These are phyloP conservation scores for Bombus sibiricus DNA, from an alignment of 1,140 invertebrate genomes.

Conservation along the genomic window DNA sequence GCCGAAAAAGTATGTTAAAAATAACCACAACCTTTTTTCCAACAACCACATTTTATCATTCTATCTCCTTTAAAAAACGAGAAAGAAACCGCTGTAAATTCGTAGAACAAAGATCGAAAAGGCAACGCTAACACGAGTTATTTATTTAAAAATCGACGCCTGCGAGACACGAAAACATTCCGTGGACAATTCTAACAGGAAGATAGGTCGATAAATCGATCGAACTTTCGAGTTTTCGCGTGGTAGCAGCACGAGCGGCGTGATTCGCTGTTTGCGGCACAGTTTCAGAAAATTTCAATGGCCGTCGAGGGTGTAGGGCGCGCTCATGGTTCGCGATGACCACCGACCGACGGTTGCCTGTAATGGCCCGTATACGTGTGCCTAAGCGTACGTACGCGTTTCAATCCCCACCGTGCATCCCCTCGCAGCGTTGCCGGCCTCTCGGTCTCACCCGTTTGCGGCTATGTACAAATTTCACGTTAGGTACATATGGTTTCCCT, in stretches of 20 bases:
- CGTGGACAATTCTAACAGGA: neutral
- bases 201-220: neutral
- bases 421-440: no score
- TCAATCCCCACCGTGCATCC: neutral
- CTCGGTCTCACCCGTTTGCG: slow-evolving; percentile 31
- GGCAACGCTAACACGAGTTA: no score
- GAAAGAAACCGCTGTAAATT: neutral
- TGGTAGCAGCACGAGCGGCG: neutral
- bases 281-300: slow-evolving; percentile 46
- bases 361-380: slow-evolving; percentile 1
- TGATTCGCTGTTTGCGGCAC: slow-evolving; percentile 15
- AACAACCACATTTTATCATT: neutral
- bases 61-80: neutral
- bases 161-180: neutral
- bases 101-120: neutral
- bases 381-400: neutral
- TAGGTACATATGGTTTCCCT: slow-evolving; percentile 49
- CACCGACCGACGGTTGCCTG: slow-evolving; percentile 1
- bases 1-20: neutral
- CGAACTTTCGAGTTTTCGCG: neutral
- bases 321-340: slow-evolving; percentile 5
- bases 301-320: slow-evolving; percentile 12
- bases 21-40: neutral
- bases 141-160: neutral
- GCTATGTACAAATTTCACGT: slow-evolving; percentile 49